Conservation (phyloP, 2,888 invertebrate genomes). For the Chymomyza amoena region DNA sequence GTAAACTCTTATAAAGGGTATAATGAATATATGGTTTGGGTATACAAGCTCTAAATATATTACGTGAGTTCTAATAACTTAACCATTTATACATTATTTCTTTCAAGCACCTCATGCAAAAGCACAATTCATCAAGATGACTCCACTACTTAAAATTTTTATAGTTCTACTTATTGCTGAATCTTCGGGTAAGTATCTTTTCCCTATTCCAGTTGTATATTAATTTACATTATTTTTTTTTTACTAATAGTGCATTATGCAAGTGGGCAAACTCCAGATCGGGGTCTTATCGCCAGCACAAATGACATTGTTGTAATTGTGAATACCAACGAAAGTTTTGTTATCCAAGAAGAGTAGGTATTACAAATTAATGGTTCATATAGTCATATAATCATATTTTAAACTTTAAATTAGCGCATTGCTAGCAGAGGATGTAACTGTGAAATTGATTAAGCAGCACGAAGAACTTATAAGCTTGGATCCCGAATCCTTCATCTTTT, state of each 20-base stretch:
- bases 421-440: conserved; percentile 74
- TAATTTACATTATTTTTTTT: background rate
- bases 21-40: too few relatives aligned
- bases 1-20: background rate
- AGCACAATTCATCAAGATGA: background rate
- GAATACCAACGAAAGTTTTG: conserved; percentile 80
- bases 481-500: conserved; percentile 78
- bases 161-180: background rate
- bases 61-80: background rate
- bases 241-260: conserved; percentile 23
- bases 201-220: background rate
- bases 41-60: too few relatives aligned
- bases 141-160: background rate
- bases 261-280: conserved; percentile 22
- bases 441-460: conserved; percentile 83
- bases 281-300: conserved; percentile 79
- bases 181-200: background rate
- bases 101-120: background rate
- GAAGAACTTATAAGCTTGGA: conserved; percentile 82
- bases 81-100: background rate
- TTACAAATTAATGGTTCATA: background rate
- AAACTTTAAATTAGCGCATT: conserved; percentile 37
- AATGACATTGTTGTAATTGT: conserved; percentile 82
- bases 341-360: conserved; percentile 82
- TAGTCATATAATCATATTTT: background rate